Conservation (phyloP, 2,888 invertebrate species). For the Sinhomidia bicolor region DNA sequence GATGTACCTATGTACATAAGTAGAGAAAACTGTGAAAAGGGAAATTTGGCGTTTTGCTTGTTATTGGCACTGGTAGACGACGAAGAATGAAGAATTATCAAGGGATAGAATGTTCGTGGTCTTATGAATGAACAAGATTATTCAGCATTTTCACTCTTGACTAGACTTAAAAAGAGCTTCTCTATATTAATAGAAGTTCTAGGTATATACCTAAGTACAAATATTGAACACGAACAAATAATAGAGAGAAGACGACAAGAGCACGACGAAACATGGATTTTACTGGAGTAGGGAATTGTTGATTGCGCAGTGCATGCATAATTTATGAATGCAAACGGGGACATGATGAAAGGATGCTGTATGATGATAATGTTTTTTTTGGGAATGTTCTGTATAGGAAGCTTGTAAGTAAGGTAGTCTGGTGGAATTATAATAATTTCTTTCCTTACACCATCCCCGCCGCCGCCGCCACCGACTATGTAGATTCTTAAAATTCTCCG, state of each 20-base stretch:
- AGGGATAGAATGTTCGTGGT: conserved; percentile 65
- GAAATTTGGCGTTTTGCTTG: conserved; percentile 9
- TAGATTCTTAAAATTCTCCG: neutral
- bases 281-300: conserved; percentile 65
- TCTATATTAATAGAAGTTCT: conserved; percentile 11
- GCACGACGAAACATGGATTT: conserved; percentile 58
- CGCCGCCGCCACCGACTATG: neutral
- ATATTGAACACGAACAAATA: neutral
- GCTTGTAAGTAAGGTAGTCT: conserved; percentile 35
- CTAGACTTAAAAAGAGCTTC: conserved; percentile 32
- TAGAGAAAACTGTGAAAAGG: neutral
- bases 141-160: conserved; percentile 57
- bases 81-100: conserved; percentile 45
- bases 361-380: no score
- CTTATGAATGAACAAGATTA: conserved; percentile 68
- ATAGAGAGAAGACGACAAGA: neutral
- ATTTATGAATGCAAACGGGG: conserved; percentile 78
- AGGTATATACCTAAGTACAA: neutral
- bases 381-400: conserved; percentile 25
- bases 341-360: conserved; percentile 59
- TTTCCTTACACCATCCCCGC: neutral
- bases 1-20: conserved; percentile 13
- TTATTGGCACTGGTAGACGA: no score
- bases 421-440: conserved; percentile 9
- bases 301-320: conserved; percentile 76